Percentiles rank a stretch among this genome's conserved stretches.
Evolutionary conservation across 2,113 vertebrate species (phyloP).

Genomic region (Oreocharis arfaki): DNA sequence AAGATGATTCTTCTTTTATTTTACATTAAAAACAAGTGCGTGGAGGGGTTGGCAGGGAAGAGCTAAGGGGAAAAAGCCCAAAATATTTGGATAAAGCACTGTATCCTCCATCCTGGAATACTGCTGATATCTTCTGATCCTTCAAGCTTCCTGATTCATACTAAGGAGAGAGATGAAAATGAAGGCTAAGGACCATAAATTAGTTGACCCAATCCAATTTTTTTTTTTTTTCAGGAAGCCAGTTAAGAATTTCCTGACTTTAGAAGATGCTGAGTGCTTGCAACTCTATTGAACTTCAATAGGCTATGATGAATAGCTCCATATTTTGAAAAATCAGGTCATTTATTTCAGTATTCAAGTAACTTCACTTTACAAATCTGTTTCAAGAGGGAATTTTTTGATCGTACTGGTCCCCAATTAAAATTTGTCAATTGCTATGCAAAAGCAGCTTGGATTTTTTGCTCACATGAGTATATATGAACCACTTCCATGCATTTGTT

Average conservation of each 20-base stretch:
- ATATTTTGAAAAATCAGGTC: slow-evolving; percentile 59
- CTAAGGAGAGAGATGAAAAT: neutral
- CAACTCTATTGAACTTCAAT: slow-evolving; percentile 39
- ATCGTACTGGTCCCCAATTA: slow-evolving; percentile 28
- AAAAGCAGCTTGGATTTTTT: slow-evolving; percentile 16
- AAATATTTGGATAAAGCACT: neutral
- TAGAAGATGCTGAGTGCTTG: slow-evolving; percentile 19
- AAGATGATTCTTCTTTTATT: neutral
- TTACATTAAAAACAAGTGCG: neutral
- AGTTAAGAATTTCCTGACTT: slow-evolving; percentile 26
- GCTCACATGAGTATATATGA: neutral
- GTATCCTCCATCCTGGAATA: neutral
- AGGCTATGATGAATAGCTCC: slow-evolving; percentile 29
- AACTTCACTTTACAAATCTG: slow-evolving; percentile 42
- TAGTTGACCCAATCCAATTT: neutral
- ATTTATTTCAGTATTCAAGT: slow-evolving; percentile 49
- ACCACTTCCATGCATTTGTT: neutral
- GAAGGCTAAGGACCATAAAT: neutral
- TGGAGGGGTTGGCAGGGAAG: neutral
- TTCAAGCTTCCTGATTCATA: neutral
- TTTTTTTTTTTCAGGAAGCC: neutral
- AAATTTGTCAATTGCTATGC: slow-evolving; percentile 46
- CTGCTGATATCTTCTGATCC: neutral
- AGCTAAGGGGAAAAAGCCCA: neutral
- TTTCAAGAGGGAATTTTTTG: slow-evolving; percentile 54